A percentile compares a stretch with the other conserved stretches of the same genome.
Evolutionary conservation across 37 sponge, comb jelly and placozoan species (phyloP).

Genomic region (Chondrilla cf. caribensis): DNA sequence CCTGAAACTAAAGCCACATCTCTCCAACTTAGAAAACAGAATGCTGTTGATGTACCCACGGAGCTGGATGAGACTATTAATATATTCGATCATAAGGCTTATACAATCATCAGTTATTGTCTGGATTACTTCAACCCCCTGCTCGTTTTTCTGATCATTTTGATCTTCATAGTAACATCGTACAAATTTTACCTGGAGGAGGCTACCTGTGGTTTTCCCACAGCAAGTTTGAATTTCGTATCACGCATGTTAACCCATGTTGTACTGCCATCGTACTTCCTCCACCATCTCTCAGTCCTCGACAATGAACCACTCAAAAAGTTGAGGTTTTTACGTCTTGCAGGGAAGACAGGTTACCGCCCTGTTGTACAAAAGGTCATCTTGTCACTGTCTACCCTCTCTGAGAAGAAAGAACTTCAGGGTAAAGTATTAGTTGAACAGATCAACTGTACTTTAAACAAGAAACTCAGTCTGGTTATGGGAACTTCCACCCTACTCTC

Average conservation of each 20-base stretch:
- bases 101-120: no score
- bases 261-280: neutral
- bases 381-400: neutral
- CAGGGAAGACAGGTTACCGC: neutral
- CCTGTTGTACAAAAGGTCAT: neutral
- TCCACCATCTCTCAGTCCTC: neutral
- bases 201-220: neutral
- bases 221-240: neutral
- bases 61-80: no score
- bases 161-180: no score
- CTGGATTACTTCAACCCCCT: no score
- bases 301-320: neutral
- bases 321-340: neutral
- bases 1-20: no score
- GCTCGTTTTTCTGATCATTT: no score
- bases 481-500: neutral
- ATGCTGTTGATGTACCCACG: no score
- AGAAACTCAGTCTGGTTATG: neutral
- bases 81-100: no score
- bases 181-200: neutral
- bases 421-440: neutral
- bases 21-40: no score
- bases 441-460: neutral
- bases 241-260: neutral
- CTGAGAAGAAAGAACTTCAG: neutral